Conservation (phyloP, 2,888 invertebrate genomes). For the Diarsia mendica region DNA sequence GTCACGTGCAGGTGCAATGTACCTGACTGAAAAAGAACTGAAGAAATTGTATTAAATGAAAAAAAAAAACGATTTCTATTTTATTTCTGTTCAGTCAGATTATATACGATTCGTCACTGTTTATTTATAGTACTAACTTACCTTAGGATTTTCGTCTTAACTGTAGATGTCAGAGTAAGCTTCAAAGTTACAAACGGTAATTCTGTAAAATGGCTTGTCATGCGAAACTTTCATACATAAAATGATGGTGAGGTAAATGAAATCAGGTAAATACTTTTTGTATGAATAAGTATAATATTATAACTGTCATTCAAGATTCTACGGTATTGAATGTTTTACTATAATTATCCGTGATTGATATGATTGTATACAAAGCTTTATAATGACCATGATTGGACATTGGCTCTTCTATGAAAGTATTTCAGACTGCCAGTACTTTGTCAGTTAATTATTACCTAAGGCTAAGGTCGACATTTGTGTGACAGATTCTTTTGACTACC, state of each 20-base stretch:
- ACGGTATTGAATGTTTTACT: not conserved
- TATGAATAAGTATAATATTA: not conserved
- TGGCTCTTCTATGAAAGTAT: not conserved
- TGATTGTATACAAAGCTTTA: not conserved
- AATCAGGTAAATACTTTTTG: not conserved
- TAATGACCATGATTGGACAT: not conserved
- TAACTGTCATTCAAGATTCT: not conserved
- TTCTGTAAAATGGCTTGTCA: not conserved
- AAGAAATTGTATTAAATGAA: constrained; percentile 1
- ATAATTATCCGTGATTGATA: too few relatives aligned
- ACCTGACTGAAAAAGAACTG: constrained; percentile 1
- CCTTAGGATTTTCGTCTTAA: not conserved
- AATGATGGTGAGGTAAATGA: too few relatives aligned
- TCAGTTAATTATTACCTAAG: not conserved
- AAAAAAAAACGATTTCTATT: too few relatives aligned
- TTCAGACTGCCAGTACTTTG: not conserved
- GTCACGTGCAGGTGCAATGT: constrained; percentile 33
- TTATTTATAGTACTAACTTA: not conserved
- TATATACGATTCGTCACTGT: constrained; percentile 18
- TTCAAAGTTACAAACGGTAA: not conserved
- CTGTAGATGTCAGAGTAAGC: not conserved
- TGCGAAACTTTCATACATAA: not conserved
- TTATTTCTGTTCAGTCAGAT: not conserved
- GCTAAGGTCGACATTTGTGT: not conserved
- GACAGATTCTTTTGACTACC: not conserved